A percentile compares a stretch with the other conserved stretches of the same genome.
phyloP scores from a whole-genome alignment of 64 coral and sea anemone species.

The Pocillopora damicornis region DNA sequence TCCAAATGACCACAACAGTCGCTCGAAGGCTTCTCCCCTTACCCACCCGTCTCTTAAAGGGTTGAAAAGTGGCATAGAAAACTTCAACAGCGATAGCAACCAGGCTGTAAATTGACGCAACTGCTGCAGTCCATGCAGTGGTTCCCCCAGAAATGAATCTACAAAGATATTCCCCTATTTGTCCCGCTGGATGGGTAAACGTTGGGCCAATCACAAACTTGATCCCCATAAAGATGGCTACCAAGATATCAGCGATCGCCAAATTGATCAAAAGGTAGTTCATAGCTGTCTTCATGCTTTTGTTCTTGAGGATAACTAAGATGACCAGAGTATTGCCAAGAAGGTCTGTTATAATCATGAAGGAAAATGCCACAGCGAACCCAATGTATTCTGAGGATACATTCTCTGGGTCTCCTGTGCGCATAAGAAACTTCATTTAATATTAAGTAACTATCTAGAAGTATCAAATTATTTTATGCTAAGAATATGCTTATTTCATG shows the following conservation, averaged over 20 bases:
- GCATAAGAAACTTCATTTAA: neutral
- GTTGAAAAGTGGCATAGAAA: neutral
- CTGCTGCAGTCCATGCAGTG: slow-evolving; percentile 15
- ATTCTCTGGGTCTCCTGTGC: neutral
- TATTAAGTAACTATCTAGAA: no score
- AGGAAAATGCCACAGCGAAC: slow-evolving; percentile 4
- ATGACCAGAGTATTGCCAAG: slow-evolving; percentile 39
- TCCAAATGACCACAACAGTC: neutral
- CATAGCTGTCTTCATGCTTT: slow-evolving; percentile 42
- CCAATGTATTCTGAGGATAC: slow-evolving; percentile 2
- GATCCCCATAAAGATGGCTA: slow-evolving; percentile 41
- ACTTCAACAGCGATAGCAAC: slow-evolving; percentile 1
- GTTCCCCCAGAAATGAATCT: slow-evolving; percentile 20
- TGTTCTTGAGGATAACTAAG: slow-evolving; percentile 17
- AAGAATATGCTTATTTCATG: neutral
- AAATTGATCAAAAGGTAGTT: slow-evolving; percentile 51
- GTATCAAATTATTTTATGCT: no score
- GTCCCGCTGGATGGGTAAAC: slow-evolving; percentile 22
- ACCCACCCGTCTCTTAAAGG: neutral
- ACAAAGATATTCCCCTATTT: slow-evolving; percentile 5
- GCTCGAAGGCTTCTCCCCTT: neutral
- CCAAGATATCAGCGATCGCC: slow-evolving; percentile 41
- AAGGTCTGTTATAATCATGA: slow-evolving; percentile 41
- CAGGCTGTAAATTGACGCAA: slow-evolving; percentile 33
- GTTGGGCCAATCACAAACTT: slow-evolving; percentile 10